These are phyloP conservation scores for Virgularia gustaviana DNA, from an alignment of 92 coral and sea anemone genomes.

Conservation along the genomic window DNA sequence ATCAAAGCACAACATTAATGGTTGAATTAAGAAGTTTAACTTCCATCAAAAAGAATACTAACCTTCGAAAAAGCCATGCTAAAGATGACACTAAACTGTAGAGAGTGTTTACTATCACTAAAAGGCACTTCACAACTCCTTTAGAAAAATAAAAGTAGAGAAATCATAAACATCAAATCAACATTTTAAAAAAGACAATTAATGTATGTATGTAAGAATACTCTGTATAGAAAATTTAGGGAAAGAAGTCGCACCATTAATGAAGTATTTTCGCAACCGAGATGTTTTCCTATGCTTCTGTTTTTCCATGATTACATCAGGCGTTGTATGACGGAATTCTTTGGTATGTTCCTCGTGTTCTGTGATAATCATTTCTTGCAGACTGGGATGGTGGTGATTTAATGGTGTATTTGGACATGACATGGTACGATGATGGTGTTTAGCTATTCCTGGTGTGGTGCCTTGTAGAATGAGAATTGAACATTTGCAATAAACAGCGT, in stretches of 20 bases:
- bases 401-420: conserved; percentile 35
- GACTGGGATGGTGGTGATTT: not conserved
- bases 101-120: not conserved
- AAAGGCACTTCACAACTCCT: not conserved
- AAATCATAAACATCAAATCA: not conserved
- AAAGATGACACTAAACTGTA: not conserved
- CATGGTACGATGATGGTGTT: not conserved
- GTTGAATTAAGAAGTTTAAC: not conserved
- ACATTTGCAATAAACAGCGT: too few species aligned
- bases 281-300: not conserved
- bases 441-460: not conserved
- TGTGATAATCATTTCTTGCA: conserved; percentile 6
- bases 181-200: too few species aligned
- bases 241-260: not conserved
- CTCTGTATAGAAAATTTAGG: too few species aligned
- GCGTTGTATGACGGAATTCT: not conserved
- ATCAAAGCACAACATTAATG: not conserved
- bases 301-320: not conserved
- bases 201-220: too few species aligned
- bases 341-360: not conserved
- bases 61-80: conserved; percentile 24
- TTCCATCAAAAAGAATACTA: not conserved
- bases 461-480: not conserved
- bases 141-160: not conserved
- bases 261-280: not conserved